phyloP scores from a whole-genome alignment of 2,888 invertebrate genomes.

The Rotaria magnacalcarata region DNA sequence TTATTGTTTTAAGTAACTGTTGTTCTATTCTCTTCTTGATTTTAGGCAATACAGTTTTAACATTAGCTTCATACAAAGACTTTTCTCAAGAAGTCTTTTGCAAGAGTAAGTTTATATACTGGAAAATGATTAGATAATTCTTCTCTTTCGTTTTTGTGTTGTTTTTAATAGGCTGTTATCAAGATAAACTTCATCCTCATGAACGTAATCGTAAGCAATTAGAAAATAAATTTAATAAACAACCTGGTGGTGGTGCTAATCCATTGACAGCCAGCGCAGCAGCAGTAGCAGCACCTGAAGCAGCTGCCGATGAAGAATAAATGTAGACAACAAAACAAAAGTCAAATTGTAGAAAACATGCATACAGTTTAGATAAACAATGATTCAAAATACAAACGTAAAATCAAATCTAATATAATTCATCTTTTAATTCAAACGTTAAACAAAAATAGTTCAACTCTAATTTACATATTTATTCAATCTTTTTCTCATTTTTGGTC shows the following conservation, averaged over 20 bases:
- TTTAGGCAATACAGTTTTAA: constrained; percentile 10
- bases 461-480: background rate
- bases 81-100: constrained; percentile 45
- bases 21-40: background rate
- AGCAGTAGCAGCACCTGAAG: background rate
- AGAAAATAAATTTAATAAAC: constrained; percentile 12
- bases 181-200: constrained; percentile 46
- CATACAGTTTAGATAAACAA: background rate
- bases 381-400: background rate
- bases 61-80: constrained; percentile 41
- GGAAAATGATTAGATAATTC: background rate
- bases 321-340: background rate
- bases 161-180: constrained; percentile 36
- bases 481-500: background rate
- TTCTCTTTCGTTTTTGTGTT: background rate
- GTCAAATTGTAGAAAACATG: background rate
- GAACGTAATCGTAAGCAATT: constrained; percentile 46
- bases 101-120: background rate
- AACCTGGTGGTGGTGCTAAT: background rate
- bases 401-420: background rate
- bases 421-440: background rate
- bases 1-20: background rate
- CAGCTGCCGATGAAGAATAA: background rate
- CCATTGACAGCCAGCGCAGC: background rate
- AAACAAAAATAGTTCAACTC: background rate